Evolutionary conservation across 2,888 invertebrate genomes (phyloP).

Genomic region (Drosophila meridiana): DNA sequence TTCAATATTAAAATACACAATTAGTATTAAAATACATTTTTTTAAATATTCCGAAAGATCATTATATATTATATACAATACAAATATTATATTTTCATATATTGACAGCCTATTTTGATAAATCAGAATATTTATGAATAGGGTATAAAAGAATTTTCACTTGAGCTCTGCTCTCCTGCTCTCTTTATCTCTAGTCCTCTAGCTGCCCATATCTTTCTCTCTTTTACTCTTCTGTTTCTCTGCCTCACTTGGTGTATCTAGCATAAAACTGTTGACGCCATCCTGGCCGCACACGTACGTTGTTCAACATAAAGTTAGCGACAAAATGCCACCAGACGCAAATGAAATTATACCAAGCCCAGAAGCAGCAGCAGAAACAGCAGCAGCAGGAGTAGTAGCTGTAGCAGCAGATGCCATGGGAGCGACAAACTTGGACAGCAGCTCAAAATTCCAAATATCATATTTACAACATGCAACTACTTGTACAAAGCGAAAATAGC

Average conservation of each 20-base stretch:
- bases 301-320: constrained; percentile 50
- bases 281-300: constrained; percentile 63
- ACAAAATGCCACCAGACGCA: constrained; percentile 74
- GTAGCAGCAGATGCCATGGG: constrained; percentile 31
- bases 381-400: neutral
- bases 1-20: no score
- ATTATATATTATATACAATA: neutral
- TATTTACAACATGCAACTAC: constrained; percentile 72
- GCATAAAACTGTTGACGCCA: constrained; percentile 34
- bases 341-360: constrained; percentile 71
- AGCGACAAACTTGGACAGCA: constrained; percentile 46
- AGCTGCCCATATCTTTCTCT: neutral
- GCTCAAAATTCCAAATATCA: constrained; percentile 77
- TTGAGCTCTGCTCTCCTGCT: neutral
- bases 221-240: neutral
- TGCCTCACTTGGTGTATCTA: neutral
- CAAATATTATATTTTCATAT: neutral
- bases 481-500: constrained; percentile 31
- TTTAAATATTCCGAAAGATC: no score
- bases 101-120: neutral
- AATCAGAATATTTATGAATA: no score
- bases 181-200: neutral
- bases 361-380: constrained; percentile 10
- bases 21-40: no score
- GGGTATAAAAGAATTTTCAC: neutral